Conservation (phyloP, 2,797 vertebrate genomes). For the Mustela erminea region DNA sequence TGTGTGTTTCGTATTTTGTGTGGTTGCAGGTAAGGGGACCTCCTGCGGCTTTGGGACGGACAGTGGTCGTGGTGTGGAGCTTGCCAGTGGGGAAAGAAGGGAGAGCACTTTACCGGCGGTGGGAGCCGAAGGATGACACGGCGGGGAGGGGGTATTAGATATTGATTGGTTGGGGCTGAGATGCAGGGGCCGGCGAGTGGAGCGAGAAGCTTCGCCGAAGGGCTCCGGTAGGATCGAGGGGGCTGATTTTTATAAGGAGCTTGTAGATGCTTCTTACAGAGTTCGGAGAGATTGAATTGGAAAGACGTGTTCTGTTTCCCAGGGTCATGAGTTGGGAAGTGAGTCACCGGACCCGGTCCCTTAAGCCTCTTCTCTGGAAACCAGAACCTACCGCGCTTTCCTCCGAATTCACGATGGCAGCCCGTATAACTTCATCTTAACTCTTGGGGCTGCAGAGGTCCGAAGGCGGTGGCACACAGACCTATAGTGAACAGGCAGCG, state of each 20-base stretch:
- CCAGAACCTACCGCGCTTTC: background rate
- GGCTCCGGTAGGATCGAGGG: no score
- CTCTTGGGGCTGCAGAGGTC: background rate
- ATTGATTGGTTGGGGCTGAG: background rate
- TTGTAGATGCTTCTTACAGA: background rate
- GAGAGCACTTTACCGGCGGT: background rate
- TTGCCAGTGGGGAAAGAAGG: background rate
- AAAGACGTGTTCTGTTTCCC: background rate
- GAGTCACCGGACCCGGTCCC: background rate
- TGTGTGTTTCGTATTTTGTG: fast-evolving
- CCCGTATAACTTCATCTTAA: fast-evolving
- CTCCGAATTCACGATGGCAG: background rate
- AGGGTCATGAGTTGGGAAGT: background rate
- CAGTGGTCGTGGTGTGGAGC: background rate
- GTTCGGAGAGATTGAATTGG: background rate
- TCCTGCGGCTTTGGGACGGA: background rate
- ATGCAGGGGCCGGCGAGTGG: fast-evolving
- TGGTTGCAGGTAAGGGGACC: background rate
- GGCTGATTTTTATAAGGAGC: background rate
- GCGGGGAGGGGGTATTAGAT: background rate
- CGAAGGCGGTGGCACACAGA: background rate
- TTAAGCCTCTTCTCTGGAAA: background rate
- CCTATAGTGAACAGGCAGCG: background rate
- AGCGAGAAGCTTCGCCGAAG: background rate
- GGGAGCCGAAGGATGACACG: background rate